Conservation (phyloP, 2,888 invertebrate genomes). For the Oscheius onirici region DNA sequence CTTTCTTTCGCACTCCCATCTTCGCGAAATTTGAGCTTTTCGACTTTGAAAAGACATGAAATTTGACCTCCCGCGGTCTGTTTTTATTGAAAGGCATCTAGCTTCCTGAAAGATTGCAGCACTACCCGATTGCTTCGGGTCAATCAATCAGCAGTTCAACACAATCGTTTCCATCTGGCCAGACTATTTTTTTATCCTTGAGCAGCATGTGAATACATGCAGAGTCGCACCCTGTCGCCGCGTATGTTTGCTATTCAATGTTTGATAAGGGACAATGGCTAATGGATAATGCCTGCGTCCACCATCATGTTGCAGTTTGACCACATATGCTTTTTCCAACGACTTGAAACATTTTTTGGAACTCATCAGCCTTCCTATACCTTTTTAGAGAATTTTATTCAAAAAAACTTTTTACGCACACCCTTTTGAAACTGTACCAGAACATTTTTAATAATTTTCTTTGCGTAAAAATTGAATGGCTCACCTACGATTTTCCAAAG, state of each 20-base stretch:
- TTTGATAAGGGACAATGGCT: slow-evolving; percentile 29
- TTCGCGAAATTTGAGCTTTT: background rate
- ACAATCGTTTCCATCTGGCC: slow-evolving; percentile 5
- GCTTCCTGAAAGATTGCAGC: background rate
- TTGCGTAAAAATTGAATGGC: no score
- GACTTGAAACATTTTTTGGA: no score
- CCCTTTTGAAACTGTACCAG: no score
- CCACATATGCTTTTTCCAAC: background rate
- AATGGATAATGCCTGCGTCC: slow-evolving; percentile 5
- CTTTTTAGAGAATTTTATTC: no score
- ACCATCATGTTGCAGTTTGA: background rate
- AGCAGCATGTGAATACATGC: background rate
- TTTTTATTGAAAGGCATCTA: background rate
- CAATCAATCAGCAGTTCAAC: slow-evolving; percentile 14
- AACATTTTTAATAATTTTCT: no score
- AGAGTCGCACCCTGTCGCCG: background rate
- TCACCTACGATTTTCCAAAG: no score
- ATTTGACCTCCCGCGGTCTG: background rate
- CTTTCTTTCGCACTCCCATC: slow-evolving; percentile 4
- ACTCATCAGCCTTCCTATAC: no score
- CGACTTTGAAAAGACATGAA: background rate
- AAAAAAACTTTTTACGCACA: no score
- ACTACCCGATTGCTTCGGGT: background rate
- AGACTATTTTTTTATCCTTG: background rate
- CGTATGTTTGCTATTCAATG: slow-evolving; percentile 30